Evolutionary conservation across 2,888 invertebrate genomes (phyloP), one percentile per base, ranked within the genome.

Genomic region (Papilio elwesi): DNA sequence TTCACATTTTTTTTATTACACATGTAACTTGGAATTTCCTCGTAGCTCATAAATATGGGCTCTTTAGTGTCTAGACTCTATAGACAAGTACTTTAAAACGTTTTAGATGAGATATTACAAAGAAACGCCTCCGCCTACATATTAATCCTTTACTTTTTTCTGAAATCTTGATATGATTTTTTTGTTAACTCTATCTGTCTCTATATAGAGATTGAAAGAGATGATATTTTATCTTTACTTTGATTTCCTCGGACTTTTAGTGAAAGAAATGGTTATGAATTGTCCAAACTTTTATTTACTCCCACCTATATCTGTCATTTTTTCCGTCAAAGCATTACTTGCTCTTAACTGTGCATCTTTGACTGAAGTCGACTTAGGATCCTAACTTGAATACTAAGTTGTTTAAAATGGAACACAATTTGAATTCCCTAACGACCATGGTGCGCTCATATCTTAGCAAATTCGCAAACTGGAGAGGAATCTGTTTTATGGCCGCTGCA

Each of bases 391-490:
- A 63, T 51, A 53, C 53, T 16, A 16, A 63, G 16, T 16, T 15
- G 63, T 63, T 52, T 55, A 63, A 63, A 64, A 68, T 48, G 15
- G 48, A 66, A 62, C 68, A 65, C 15, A 49, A 64, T 73, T 73
- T 68, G 63, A 64, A 68, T 73, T 51, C 12, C 38, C 49, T 73
- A 65, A 73, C 62, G 59, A 65, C 65, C 57, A 26, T 4, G 48
- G n/a, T 59, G 26, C 15, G 16, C 16, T 26, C 55, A 69, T 62
- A 62, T 70, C 59, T 62, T 53, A n/a, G 16, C 7, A 59, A 65
- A 73, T 70, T 62, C 47, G 26, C 59, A 53, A 62, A 66, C 59
- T 59, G 13, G 15, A 66, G 73, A 52, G 66, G 73, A 73, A 70
- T 73, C 69, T 51, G 68, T 64, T 73, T 55, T 55, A 59, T 62